Conservation (phyloP, 2,888 invertebrate species). For the Himalopsyche kuldschensis region DNA sequence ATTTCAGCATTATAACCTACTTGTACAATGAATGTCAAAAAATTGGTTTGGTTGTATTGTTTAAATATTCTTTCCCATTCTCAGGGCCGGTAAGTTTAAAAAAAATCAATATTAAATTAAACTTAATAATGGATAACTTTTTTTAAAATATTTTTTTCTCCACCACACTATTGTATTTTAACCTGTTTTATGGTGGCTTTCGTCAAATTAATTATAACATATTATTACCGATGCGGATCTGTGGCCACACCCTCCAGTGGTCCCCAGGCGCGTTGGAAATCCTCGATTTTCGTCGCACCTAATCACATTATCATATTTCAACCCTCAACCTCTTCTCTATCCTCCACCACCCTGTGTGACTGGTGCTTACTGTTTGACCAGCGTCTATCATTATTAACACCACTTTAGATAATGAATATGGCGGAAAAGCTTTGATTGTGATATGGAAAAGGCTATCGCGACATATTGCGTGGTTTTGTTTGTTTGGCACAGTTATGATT, state of each 20-base stretch:
- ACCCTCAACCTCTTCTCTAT: background rate
- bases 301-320: constrained; percentile 39
- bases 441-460: background rate
- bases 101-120: too few species aligned
- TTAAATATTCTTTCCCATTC: too few species aligned
- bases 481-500: too few species aligned
- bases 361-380: background rate
- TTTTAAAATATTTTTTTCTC: too few species aligned
- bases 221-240: constrained; percentile 40
- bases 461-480: too few species aligned
- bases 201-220: background rate
- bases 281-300: constrained; percentile 39
- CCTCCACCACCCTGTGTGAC: background rate
- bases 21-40: too few species aligned
- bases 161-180: too few species aligned
- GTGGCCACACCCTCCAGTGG: constrained; percentile 43
- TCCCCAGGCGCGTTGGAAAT: constrained; percentile 40
- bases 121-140: too few species aligned
- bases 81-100: too few species aligned
- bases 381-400: background rate
- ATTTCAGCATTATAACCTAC: too few species aligned
- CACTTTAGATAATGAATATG: background rate
- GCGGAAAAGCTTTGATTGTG: background rate
- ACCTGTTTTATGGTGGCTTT: too few species aligned
- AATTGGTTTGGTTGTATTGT: too few species aligned